Conservation (phyloP, 2,797 vertebrate genomes). For the Lacerta viridis region DNA sequence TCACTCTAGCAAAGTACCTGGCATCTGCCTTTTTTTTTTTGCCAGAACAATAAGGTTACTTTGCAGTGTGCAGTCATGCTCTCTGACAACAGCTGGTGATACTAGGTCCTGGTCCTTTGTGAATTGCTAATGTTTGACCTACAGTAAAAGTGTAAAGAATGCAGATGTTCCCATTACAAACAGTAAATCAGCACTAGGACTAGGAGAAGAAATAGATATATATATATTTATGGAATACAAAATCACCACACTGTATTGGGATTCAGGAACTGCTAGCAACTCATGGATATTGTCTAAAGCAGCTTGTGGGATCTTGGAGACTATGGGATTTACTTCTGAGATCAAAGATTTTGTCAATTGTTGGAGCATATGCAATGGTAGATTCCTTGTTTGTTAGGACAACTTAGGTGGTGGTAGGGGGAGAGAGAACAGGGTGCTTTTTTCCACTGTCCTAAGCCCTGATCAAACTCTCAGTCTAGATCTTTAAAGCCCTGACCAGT, state of each 20-base stretch:
- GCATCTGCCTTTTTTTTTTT: neutral
- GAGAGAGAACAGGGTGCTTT: neutral
- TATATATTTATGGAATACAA: constrained; percentile 7
- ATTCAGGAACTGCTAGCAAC: neutral
- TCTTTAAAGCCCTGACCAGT: neutral
- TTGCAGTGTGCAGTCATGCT: neutral
- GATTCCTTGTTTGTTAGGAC: neutral
- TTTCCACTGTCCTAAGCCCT: neutral
- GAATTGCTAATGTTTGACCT: constrained; percentile 6
- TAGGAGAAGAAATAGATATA: neutral
- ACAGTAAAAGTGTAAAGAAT: neutral
- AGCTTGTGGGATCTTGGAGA: neutral
- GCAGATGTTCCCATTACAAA: constrained; percentile 12
- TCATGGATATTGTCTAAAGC: neutral
- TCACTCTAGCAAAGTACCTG: neutral
- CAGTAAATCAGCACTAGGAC: neutral
- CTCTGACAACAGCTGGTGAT: neutral
- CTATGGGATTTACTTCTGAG: neutral
- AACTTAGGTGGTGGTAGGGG: neutral
- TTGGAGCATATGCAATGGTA: neutral
- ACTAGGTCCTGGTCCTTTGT: constrained; percentile 5
- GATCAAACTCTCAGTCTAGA: neutral
- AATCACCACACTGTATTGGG: neutral
- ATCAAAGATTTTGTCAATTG: neutral
- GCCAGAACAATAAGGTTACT: neutral